Evolutionary conservation across 2,888 invertebrate species (phyloP), one percentile per base, ranked within the genome.

Genomic region (Tholera decimalis): DNA sequence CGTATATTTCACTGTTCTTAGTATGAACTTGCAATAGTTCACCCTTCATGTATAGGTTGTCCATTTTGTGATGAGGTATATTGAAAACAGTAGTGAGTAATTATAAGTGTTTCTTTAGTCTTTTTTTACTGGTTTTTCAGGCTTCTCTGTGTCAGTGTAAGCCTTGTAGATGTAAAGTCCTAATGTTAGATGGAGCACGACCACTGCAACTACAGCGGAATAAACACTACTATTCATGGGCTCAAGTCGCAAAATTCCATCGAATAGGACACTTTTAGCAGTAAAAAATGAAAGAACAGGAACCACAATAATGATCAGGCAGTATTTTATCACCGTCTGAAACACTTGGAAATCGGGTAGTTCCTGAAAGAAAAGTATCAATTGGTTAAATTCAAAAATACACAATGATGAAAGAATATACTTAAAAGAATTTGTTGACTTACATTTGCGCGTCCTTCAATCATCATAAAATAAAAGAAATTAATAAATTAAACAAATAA

Each of bases 91-190:
- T 53, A 18, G 24, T n/a, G 26, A 62, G 33, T 37, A 22, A 49
- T 56, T 43, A 51, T 28, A 60, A 43, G 15, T 73, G n/a, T n/a
- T n/a, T n/a, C n/a, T 72, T 89, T 95, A 96, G 83, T 96, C 96
- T 83, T 90, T 92, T 80, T 96, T 96, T 5, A 93, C 89, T 3
- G 94, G 93, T 79, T 95, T 74, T 35, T 76, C 86, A 51, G 85
- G 47, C 84, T 88, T 95, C 0, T 93, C 96, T 15, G 92, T 71
- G 77, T 96, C 96, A 78, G 96, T 97, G 89, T 98, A 98, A 0
- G 98, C 98, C 84, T 96, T 96, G 87, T 97, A 97, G 83, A 98
- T 98, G 86, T 98, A 98, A 49, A 97, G 92, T 28, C 97, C 98
- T 66, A 98, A 88, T 3, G 98, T 97, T 72, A 98, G 85, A 87